These are phyloP conservation scores for Apamea monoglypha DNA, from an alignment of 2,888 invertebrate species.

Conservation along the genomic window DNA sequence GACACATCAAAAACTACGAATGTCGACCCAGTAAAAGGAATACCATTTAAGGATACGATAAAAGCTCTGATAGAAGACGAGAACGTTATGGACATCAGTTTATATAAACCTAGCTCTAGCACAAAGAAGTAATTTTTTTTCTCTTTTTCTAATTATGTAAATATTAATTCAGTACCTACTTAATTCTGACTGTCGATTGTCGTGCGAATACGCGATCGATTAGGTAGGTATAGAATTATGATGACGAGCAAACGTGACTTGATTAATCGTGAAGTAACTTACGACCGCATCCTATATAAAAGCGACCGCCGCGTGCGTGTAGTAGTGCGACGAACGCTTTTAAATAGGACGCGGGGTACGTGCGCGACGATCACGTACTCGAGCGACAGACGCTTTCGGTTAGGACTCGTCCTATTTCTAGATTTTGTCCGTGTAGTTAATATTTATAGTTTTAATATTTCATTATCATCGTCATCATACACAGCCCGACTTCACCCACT, in stretches of 20 bases:
- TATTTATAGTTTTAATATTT: neutral
- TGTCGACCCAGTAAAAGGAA: neutral
- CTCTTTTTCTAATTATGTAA: neutral
- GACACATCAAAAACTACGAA: neutral
- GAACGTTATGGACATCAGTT: neutral
- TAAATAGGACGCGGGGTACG: too few relatives aligned
- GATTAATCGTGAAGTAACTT: too few relatives aligned
- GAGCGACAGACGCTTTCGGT: neutral
- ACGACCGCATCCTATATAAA: neutral
- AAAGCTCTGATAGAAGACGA: conserved; percentile 15
- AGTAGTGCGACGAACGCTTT: too few relatives aligned
- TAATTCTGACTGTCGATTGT: neutral
- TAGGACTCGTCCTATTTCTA: neutral
- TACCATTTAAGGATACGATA: neutral
- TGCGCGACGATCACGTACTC: neutral
- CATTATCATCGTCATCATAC: neutral
- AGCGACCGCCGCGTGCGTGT: neutral
- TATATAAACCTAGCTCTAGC: conserved; percentile 5
- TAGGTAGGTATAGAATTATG: too few relatives aligned
- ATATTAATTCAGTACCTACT: conserved; percentile 29
- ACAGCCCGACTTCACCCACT: neutral
- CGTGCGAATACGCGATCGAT: neutral
- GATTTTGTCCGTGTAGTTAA: neutral
- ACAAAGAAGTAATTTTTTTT: conserved; percentile 4
- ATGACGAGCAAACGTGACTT: too few relatives aligned